Evolutionary conservation across 2,888 invertebrate species (phyloP).

Genomic region (Hanleya hanleyi): DNA sequence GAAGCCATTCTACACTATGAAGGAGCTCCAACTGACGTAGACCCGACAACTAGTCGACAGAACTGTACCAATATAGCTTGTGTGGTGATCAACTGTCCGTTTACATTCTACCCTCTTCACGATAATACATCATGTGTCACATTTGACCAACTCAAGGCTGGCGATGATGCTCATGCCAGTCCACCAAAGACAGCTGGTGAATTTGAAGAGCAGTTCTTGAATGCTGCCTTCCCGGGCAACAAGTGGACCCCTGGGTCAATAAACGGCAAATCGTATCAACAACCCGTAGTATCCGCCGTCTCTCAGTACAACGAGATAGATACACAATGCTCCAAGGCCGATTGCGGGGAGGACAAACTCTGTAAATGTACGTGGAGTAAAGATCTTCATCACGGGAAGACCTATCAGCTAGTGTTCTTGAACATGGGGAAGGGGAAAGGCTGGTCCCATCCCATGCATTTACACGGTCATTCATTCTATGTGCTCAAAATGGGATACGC

Average conservation of each 20-base stretch:
- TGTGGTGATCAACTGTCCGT: conserved; percentile 30
- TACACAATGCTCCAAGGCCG: neutral
- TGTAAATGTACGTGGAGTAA: conserved; percentile 13
- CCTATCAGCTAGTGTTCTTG: conserved; percentile 11
- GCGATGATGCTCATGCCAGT: neutral
- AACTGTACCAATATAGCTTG: conserved; percentile 25
- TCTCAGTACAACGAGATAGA: conserved; percentile 1
- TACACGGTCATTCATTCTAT: conserved; percentile 27
- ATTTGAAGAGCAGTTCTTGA: neutral
- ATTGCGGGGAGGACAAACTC: neutral
- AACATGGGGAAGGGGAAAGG: conserved; percentile 8
- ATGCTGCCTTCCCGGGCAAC: neutral
- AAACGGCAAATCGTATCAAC: conserved; percentile 6
- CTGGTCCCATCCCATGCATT: conserved; percentile 23
- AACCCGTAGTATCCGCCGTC: neutral
- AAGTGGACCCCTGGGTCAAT: conserved; percentile 15
- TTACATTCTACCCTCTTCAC: conserved; percentile 5
- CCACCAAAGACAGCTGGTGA: neutral
- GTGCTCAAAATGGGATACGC: conserved; percentile 18
- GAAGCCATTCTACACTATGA: conserved; percentile 30
- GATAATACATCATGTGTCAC: neutral
- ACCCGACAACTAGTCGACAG: conserved; percentile 4
- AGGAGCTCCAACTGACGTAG: neutral
- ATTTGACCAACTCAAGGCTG: neutral
- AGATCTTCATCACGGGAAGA: neutral